Evolutionary conservation across 2,113 vertebrate species (phyloP).

Genomic region (Rhadina sibilatrix): DNA sequence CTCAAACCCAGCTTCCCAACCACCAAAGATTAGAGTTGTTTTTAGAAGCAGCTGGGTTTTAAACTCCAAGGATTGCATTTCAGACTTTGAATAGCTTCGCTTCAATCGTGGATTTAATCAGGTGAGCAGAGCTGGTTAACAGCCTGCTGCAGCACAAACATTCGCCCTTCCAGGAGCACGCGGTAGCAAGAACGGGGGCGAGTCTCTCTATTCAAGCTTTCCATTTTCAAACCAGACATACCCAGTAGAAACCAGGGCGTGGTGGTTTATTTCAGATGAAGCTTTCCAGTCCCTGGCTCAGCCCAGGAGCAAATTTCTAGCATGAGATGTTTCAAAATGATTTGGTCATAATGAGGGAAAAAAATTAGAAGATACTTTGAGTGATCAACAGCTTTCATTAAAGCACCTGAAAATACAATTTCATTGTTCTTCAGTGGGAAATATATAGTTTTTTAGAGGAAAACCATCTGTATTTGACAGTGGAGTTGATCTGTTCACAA

Average conservation of each 20-base stretch:
- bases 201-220: not conserved
- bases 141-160: slow-evolving; percentile 11
- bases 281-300: not conserved
- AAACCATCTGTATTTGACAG: not conserved
- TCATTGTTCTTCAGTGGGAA: not conserved
- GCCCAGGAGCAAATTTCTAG: not conserved
- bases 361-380: not conserved
- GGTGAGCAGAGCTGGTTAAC: slow-evolving; percentile 28
- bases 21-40: slow-evolving; percentile 60
- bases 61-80: slow-evolving; percentile 28
- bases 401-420: not conserved
- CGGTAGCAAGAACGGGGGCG: not conserved
- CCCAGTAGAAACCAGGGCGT: not conserved
- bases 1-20: slow-evolving; percentile 46
- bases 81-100: not conserved
- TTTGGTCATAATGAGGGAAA: not conserved
- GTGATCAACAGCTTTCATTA: not conserved
- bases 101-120: slow-evolving; percentile 28
- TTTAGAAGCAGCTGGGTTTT: slow-evolving; percentile 55
- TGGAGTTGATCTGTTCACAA: not conserved
- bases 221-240: slow-evolving; percentile 3
- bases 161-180: not conserved
- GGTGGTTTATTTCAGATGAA: not conserved
- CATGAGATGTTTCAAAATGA: not conserved
- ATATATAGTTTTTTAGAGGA: not conserved